Percentiles rank a stretch among this genome's conserved stretches.
Conservation (phyloP, 2,797 vertebrate species). For the Amphiprion clarkii region DNA sequence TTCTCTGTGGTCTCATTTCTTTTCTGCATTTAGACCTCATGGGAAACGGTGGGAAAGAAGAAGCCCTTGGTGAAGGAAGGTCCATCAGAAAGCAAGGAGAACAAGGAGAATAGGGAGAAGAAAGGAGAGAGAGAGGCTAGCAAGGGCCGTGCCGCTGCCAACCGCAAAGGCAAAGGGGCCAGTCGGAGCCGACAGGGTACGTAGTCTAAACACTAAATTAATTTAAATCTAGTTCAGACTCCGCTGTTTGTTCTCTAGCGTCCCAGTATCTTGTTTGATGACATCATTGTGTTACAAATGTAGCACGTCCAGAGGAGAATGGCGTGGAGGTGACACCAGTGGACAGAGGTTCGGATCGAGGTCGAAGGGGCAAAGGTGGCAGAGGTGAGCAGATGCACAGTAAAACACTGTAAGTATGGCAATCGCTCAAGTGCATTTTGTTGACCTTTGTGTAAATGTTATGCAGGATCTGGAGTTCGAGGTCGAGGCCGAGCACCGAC, state of each 20-base stretch:
- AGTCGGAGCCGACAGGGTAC: slow-evolving; percentile 90
- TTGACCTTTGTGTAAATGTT: slow-evolving; percentile 45
- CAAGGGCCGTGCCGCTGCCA: slow-evolving; percentile 86
- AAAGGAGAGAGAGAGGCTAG: slow-evolving; percentile 91
- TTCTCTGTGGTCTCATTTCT: neutral
- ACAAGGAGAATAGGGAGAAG: slow-evolving; percentile 97
- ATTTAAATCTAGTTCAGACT: slow-evolving; percentile 1
- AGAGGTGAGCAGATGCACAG: slow-evolving; percentile 83
- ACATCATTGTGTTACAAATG: neutral
- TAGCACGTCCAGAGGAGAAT: slow-evolving; percentile 93
- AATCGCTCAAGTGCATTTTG: neutral
- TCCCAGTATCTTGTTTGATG: neutral
- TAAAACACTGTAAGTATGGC: neutral
- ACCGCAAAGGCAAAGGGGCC: slow-evolving; percentile 89
- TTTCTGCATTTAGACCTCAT: slow-evolving; percentile 89
- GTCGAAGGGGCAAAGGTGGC: slow-evolving; percentile 72
- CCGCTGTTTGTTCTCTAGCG: neutral
- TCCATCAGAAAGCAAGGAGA: slow-evolving; percentile 89
- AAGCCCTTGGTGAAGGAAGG: slow-evolving; percentile 92
- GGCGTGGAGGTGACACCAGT: slow-evolving; percentile 89
- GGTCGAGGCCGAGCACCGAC: slow-evolving; percentile 90
- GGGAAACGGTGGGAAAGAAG: slow-evolving; percentile 98
- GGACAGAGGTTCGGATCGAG: slow-evolving; percentile 88
- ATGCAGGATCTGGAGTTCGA: slow-evolving; percentile 90
- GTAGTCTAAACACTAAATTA: neutral